Evolutionary conservation across 2,797 vertebrate genomes (phyloP).

Genomic region (Sebastolobus alascanus): DNA sequence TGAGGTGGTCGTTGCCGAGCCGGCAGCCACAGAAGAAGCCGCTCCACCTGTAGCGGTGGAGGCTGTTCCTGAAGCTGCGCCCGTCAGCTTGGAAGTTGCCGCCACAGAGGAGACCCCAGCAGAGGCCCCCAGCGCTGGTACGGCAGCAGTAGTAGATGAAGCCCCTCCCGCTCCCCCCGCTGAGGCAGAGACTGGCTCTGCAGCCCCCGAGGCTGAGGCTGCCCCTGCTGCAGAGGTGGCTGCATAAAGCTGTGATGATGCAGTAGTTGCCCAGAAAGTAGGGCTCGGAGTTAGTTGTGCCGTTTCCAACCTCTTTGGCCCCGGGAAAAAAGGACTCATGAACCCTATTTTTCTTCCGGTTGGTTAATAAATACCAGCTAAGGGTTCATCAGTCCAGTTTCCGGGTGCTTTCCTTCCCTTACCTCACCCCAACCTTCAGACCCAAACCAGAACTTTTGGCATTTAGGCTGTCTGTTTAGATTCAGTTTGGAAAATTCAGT

Average conservation of each 20-base stretch:
- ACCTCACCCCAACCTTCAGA: slow-evolving; percentile 29
- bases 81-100: background rate
- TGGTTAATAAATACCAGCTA: background rate
- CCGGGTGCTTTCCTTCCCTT: slow-evolving; percentile 25
- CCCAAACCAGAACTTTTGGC: slow-evolving; percentile 48
- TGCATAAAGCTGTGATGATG: slow-evolving; percentile 54
- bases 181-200: slow-evolving; percentile 55
- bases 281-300: slow-evolving; percentile 42
- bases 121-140: slow-evolving; percentile 61
- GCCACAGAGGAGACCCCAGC: background rate
- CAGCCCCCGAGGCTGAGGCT: slow-evolving; percentile 57
- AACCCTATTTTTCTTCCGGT: slow-evolving; percentile 28
- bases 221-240: slow-evolving; percentile 59
- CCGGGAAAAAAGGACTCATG: slow-evolving; percentile 52
- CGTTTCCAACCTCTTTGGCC: slow-evolving; percentile 29
- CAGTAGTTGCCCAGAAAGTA: slow-evolving; percentile 30
- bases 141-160: slow-evolving; percentile 71
- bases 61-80: background rate
- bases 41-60: slow-evolving; percentile 25
- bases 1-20: slow-evolving; percentile 13
- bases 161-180: slow-evolving; percentile 34
- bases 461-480: slow-evolving; percentile 47
- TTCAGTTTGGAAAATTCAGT: slow-evolving; percentile 17
- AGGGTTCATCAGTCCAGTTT: slow-evolving; percentile 66
- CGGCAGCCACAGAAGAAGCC: slow-evolving; percentile 41